Evolutionary conservation across 1,140 invertebrate genomes (phyloP), one percentile per base, ranked within the genome.

Genomic region (Paramacrobiotus metropolitanus): DNA sequence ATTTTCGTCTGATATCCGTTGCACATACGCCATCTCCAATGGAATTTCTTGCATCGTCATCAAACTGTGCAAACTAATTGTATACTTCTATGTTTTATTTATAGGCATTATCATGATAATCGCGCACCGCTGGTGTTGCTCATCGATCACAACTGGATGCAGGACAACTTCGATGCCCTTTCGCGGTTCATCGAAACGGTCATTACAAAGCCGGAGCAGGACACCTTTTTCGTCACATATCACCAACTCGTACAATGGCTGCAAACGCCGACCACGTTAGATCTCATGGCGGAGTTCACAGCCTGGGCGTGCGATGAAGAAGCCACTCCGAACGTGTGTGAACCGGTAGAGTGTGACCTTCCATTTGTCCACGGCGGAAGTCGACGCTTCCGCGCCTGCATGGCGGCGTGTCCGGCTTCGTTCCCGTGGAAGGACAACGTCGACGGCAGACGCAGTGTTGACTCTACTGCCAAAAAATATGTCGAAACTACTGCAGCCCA

Each of bases 61-160:
- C 9, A 40, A 40, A n/a, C 9, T n/a, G n/a, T 15, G 34, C 34
- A 40, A 40, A 40, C 34, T 40, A 15, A 40, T 55, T 55, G 48
- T 20, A 15, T 24, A 20, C 4, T 20, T 55, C 4, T 55, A 9
- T 4, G 15, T 28, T 20, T 28, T 15, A 15, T 24, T 55, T 9
- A 20, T 45, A 76, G 86, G 29, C 81, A 86, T 69, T 90, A 89
- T 67, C 62, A 61, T 9, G 67, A 63, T 40, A 68, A 66, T 65
- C 78, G 84, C 64, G 87, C 87, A 1, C 87, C 87, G 0, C 89
- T 91, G 69, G 87, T 88, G 83, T 86, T 91, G 83, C 82, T 87
- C 2, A 87, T 91, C 79, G 86, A 90, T 65, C 90, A 87, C 9
- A 91, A 89, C 73, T 92, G 87, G 87, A 91, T 92, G 77, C 86